Conservation (phyloP, 1,140 invertebrate genomes). For the Manduca sexta region DNA sequence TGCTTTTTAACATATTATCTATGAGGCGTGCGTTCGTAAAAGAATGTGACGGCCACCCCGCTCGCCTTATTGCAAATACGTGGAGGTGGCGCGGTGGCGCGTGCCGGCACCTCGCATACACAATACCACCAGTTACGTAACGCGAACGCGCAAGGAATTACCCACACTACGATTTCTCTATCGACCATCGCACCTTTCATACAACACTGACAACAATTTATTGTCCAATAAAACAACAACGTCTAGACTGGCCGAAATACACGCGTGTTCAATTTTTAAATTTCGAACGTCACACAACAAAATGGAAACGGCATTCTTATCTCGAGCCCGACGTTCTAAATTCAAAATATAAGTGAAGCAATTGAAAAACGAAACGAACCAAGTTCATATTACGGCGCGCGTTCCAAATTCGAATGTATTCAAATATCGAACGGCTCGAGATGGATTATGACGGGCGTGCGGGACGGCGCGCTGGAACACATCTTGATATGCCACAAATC, state of each 20-base stretch:
- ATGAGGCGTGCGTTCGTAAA: slow-evolving; percentile 23
- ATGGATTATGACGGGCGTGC: slow-evolving; percentile 58
- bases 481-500: slow-evolving; percentile 36
- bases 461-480: slow-evolving; percentile 35
- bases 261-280: slow-evolving; percentile 18
- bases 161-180: slow-evolving; percentile 39
- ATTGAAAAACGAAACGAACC: slow-evolving; percentile 68
- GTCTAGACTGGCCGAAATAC: slow-evolving; percentile 29
- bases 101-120: slow-evolving; percentile 29
- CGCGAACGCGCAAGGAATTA: slow-evolving; percentile 34
- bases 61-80: slow-evolving; percentile 34
- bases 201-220: slow-evolving; percentile 30
- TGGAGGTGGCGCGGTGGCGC: slow-evolving; percentile 29
- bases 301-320: slow-evolving; percentile 37
- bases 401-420: slow-evolving; percentile 67
- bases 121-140: slow-evolving; percentile 39
- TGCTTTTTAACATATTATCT: slow-evolving; percentile 22
- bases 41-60: slow-evolving; percentile 39
- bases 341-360: slow-evolving; percentile 69
- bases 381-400: slow-evolving; percentile 60
- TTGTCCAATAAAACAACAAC: slow-evolving; percentile 27
- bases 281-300: slow-evolving; percentile 21
- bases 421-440: slow-evolving; percentile 59
- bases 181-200: slow-evolving; percentile 43
- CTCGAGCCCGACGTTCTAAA: slow-evolving; percentile 56